Conservation (phyloP, 2,888 invertebrate species). For the Halictus ligatus region DNA sequence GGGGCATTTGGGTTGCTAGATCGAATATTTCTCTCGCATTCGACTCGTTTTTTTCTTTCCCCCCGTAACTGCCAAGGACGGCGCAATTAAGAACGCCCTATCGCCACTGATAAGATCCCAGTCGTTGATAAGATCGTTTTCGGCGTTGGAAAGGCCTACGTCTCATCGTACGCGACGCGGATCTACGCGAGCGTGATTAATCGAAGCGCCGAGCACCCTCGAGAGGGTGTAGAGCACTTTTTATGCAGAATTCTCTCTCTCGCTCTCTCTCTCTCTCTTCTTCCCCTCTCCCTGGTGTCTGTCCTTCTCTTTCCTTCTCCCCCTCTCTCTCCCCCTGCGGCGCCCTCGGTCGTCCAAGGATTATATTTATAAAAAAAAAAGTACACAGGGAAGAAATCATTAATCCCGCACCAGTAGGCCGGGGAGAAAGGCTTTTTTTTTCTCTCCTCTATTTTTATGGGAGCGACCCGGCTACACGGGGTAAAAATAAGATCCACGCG, state of each 20-base stretch:
- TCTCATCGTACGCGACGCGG: slow-evolving; percentile 6
- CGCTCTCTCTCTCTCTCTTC: neutral
- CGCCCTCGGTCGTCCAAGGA: slow-evolving; percentile 36
- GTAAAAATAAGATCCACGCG: slow-evolving; percentile 66
- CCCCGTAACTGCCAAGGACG: slow-evolving; percentile 56
- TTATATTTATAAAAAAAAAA: slow-evolving; percentile 59
- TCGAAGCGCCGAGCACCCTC: slow-evolving; percentile 37
- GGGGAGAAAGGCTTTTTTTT: slow-evolving; percentile 50
- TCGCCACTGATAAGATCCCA: neutral
- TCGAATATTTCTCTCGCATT: neutral
- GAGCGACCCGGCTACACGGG: slow-evolving; percentile 38
- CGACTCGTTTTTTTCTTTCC: slow-evolving; percentile 38
- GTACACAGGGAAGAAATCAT: slow-evolving; percentile 57
- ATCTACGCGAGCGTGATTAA: slow-evolving; percentile 56
- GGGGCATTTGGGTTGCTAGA: slow-evolving; percentile 62
- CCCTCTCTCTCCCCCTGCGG: neutral
- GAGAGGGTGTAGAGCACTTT: slow-evolving; percentile 47
- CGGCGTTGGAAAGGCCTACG: slow-evolving; percentile 14
- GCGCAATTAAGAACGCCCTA: slow-evolving; percentile 31
- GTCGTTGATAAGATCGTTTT: slow-evolving; percentile 14
- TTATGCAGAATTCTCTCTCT: slow-evolving; percentile 38
- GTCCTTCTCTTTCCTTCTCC: neutral
- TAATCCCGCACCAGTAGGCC: slow-evolving; percentile 66
- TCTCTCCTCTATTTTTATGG: slow-evolving; percentile 60
- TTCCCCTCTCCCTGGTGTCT: neutral